Base-by-base conservation (phyloP, 2,113 vertebrate genomes). In the Petroica traversi region DNA sequence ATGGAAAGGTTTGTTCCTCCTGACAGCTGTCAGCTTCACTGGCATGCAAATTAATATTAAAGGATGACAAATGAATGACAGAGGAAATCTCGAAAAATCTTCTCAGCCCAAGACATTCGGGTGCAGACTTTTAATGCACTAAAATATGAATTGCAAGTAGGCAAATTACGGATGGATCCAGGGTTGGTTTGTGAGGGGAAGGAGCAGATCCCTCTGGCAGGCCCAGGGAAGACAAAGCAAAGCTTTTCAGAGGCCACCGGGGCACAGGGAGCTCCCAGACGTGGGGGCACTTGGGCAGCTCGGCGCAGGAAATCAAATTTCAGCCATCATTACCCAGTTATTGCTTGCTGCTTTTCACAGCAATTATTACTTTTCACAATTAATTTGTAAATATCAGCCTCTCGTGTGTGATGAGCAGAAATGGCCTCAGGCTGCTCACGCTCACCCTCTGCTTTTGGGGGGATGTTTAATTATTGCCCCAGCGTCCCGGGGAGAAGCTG, bases 381-480 rank as follows among this genome's bases (percentile, higher is more conserved):
- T n/a, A n/a, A n/a, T n/a, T 59, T 40, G 61, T 45, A 51, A 15
- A 34, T 6, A 4, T 0, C 1, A 11, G 14, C 29, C 61, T 68
- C 31, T 67, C 16, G 33, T 59, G 38, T 29, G 5, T 22, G 86
- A 6, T 11, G 45, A 40, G 68, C 26, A 68, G 51, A 6, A 49
- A 5, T 3, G 5, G 40, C 49, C 64, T 9, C 41, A 2, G 5
- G 2, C 5, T 6, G 41, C n/a, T n/a, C n/a, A n/a, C n/a, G 19
- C 67, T 74, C 88, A 79, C n/a, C 62, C 22, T 51, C 3, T 19
- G 5, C 82, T 25, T 94, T 67, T 81, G 22, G 80, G 26, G 93
- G 92, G 94, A 93, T 97, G 95, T 84, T 94, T 96, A 97, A 95
- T 97, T 93, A 74, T 91, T 93, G 38, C 74, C 59, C 95, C 63